These are phyloP conservation scores for Microplitis mediator DNA, from an alignment of 1,140 invertebrate species.

Conservation along the genomic window DNA sequence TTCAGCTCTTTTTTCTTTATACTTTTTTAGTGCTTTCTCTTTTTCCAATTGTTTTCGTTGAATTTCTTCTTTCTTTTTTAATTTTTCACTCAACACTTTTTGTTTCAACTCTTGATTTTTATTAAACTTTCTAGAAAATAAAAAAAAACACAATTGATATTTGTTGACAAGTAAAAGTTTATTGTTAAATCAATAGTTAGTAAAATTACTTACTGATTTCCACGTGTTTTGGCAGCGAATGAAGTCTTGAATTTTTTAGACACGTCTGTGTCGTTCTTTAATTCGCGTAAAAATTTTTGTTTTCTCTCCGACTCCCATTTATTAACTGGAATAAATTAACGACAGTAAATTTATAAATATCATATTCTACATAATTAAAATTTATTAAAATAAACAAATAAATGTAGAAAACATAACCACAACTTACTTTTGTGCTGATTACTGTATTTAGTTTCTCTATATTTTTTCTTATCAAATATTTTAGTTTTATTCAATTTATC, in stretches of 20 bases:
- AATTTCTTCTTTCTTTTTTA: constrained; percentile 63
- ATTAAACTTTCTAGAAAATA: too few relatives aligned
- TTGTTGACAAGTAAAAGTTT: too few relatives aligned
- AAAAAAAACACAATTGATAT: too few relatives aligned
- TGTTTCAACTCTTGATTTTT: not conserved
- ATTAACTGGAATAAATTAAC: constrained; percentile 53
- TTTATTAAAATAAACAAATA: constrained; percentile 2
- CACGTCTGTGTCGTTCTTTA: constrained; percentile 65
- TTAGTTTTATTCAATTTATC: too few relatives aligned
- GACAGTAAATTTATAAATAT: constrained; percentile 17
- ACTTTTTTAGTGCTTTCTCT: constrained; percentile 68
- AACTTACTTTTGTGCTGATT: constrained; percentile 67
- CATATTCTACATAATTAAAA: not conserved
- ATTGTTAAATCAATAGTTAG: too few relatives aligned
- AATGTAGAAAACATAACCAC: constrained; percentile 6
- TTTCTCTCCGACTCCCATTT: constrained; percentile 70
- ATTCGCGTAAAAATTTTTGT: constrained; percentile 61
- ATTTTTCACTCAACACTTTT: constrained; percentile 43
- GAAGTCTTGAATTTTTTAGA: constrained; percentile 41
- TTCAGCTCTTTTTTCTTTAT: constrained; percentile 70
- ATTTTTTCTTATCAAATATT: constrained; percentile 69
- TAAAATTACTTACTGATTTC: not conserved
- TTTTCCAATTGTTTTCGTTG: constrained; percentile 62
- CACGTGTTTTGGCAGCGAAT: not conserved
- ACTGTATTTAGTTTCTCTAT: constrained; percentile 70